Evolutionary conservation across 2,113 vertebrate genomes (phyloP), one percentile per base, ranked within the genome.

Genomic region (Anser brachyrhynchus): DNA sequence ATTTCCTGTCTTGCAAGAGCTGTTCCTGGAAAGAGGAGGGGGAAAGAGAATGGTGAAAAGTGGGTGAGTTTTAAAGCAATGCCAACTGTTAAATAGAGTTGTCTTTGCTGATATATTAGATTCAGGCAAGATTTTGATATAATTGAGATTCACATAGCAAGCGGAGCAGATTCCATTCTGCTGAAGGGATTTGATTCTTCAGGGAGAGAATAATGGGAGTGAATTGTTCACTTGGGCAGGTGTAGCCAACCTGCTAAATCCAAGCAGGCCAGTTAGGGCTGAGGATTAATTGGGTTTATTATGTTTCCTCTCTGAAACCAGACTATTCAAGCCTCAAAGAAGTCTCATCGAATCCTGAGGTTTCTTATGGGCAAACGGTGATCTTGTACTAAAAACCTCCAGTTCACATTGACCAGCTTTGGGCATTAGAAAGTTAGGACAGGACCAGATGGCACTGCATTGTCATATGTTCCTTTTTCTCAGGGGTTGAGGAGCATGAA

Each of bases 91-190:
- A 90, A 73, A 87, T 13, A 76, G 67, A 93, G 82, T 81, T 76
- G 72, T 76, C 75, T 57, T 3, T 52, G 78, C 49, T 92, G 87
- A 87, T 91, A 3, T 2, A 88, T 85, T 37, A 79, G 69, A 86
- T 92, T 58, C 88, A 74, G 83, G 76, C 37, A 89, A n/a, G 9
- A 51, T 29, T 37, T 33, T 55, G 86, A 77, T 89, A 71, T 64
- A 89, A 93, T 10, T 67, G 90, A 96, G 94, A 92, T 84, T 89
- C 83, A 84, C 52, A 69, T 55, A 83, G 96, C 3, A 0, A 52
- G 74, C 87, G 66, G 43, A 78, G 52, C 78, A 66, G 58, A 41
- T 51, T 86, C 79, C 58, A 22, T 33, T 84, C 57, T 57, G 57
- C 78, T 70, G 58, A 37, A 69, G 75, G 58, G 59, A 43, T 85